Conservation (phyloP, 2,113 vertebrate genomes). For the Laterallus jamaicensis region DNA sequence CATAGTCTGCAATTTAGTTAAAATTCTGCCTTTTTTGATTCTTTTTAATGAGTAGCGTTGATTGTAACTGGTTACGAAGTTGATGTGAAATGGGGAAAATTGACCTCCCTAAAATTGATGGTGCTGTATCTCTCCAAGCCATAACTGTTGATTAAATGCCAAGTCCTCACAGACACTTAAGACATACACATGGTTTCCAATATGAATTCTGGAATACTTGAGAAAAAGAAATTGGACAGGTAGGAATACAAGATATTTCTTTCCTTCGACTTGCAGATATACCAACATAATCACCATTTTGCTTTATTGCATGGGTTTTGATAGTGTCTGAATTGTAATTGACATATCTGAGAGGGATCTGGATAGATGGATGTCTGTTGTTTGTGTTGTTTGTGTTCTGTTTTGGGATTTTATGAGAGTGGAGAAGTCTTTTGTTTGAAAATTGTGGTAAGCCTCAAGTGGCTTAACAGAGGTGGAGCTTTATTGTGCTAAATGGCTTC, state of each 20-base stretch:
- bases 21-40: background rate
- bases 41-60: background rate
- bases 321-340: background rate
- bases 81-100: background rate
- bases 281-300: background rate
- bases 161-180: background rate
- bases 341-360: background rate
- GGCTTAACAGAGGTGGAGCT: background rate
- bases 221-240: background rate
- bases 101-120: background rate
- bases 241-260: background rate
- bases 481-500: constrained; percentile 30
- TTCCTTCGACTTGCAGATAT: background rate
- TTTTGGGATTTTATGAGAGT: background rate
- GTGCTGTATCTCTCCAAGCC: background rate
- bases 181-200: background rate
- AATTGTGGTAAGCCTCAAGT: constrained; percentile 8
- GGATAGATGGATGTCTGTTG: background rate
- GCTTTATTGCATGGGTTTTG: background rate
- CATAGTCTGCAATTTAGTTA: background rate
- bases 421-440: constrained; percentile 6
- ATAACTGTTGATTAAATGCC: background rate
- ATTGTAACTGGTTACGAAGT: background rate
- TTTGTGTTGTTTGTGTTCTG: constrained; percentile 12
- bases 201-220: background rate